Percentiles rank a stretch among this genome's conserved stretches.
phyloP scores from a whole-genome alignment of 1,140 invertebrate genomes.

The Bombus turneri region DNA sequence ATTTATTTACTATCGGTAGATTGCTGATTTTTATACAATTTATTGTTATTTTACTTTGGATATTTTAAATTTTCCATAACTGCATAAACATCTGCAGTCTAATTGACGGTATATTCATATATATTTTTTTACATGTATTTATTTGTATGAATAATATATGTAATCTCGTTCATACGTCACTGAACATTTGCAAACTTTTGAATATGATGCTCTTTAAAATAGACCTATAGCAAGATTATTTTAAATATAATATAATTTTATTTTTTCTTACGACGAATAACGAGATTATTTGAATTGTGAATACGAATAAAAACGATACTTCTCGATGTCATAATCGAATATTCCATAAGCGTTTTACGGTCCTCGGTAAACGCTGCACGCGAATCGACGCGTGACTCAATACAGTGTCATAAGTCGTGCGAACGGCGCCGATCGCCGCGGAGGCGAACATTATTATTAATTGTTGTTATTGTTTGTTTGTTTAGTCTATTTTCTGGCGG shows the following conservation, averaged over 20 bases:
- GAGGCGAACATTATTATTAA: constrained; percentile 69
- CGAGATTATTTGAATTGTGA: not conserved
- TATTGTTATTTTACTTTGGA: not conserved
- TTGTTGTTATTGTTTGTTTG: constrained; percentile 81
- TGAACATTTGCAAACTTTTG: not conserved
- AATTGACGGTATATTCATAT: too few species aligned
- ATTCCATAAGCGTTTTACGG: not conserved
- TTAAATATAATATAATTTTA: not conserved
- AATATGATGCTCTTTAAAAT: not conserved
- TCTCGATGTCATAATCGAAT: not conserved
- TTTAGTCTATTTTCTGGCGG: constrained; percentile 77
- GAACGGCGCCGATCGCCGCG: constrained; percentile 43
- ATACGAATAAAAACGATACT: not conserved
- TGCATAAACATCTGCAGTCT: too few species aligned
- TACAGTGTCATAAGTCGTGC: constrained; percentile 63
- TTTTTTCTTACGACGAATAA: not conserved
- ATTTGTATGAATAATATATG: not conserved
- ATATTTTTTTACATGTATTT: not conserved
- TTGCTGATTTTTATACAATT: too few species aligned
- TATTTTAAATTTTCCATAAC: not conserved
- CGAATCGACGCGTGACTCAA: constrained; percentile 36
- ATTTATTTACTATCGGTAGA: not conserved
- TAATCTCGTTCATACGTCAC: not conserved
- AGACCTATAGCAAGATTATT: not conserved
- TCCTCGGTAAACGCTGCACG: constrained; percentile 14